Conservation (phyloP, 2,113 vertebrate genomes). For the Macheiramphus alcinus region DNA sequence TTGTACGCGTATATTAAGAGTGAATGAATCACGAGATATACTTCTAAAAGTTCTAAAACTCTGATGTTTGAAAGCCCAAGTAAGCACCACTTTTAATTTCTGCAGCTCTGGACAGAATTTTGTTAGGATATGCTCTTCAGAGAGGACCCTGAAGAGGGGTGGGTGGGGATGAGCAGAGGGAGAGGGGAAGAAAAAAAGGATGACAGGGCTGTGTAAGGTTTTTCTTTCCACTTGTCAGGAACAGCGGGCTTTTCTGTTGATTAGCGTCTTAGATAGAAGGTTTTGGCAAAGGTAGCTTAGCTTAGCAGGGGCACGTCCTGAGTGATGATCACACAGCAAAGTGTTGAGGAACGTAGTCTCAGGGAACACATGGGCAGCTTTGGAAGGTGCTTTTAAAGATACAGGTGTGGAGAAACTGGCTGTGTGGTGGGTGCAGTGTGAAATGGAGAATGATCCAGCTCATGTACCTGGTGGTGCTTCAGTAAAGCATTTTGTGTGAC, state of each 20-base stretch:
- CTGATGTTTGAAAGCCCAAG: background rate
- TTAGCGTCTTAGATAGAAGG: background rate
- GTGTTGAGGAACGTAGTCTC: background rate
- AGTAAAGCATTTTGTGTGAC: background rate
- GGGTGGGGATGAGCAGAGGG: background rate
- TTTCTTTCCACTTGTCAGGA: background rate
- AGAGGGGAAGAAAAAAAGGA: background rate
- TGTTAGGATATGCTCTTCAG: background rate
- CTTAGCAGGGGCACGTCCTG: background rate
- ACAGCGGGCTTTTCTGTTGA: background rate
- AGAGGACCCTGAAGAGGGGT: background rate
- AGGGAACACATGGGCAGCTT: fast-evolving
- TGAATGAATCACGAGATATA: background rate
- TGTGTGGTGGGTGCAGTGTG: background rate
- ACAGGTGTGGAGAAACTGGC: background rate
- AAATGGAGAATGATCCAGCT: background rate
- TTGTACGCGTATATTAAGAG: background rate
- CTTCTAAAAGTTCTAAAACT: background rate
- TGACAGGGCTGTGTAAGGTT: no score
- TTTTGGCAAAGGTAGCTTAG: background rate
- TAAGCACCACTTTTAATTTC: background rate
- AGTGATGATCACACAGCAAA: background rate
- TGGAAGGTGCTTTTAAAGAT: background rate
- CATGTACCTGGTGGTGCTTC: background rate
- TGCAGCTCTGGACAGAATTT: background rate